Base-by-base conservation (phyloP, 1,140 invertebrate species). In the Lucilia cuprina region DNA sequence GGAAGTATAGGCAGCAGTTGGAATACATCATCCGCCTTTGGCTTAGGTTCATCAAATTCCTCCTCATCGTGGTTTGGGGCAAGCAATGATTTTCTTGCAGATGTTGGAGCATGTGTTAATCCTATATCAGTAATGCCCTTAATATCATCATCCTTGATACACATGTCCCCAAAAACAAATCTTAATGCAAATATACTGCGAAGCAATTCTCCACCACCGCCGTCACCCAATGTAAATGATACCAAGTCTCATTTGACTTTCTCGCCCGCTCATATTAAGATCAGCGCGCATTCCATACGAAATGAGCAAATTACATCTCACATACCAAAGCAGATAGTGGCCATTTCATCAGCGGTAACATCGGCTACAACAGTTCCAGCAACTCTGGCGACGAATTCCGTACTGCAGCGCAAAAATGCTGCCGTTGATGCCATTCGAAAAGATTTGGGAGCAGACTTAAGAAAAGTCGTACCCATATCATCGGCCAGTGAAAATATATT, bases 51-150 rank as follows among this genome's bases (percentile, higher is more conserved):
- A 50, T 93, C 92, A 83, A 91, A 93, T 70, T 94, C 94, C 41
- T 94, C 94, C 85, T 94, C 94, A 88, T 80, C 77, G 9, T 80
- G 77, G 77, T 50, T 80, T 47, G 77, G 77, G 0, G 77, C 77
- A 10, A 50, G 21, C 25, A 91, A 95, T 84, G 96, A 96, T 88
- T 93, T 96, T 85, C 94, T 93, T 87, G 94, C 94, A 1, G 94
- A 94, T 34, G 94, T 96, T 85, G 94, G 94, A 1, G 94, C 95
- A 4, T 94, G 94, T 93, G 95, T 97, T 3, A 96, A 96, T 91
- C 96, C 96, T 1, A 96, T 95, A 86, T 95, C 95, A 35, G 93
- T 94, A 7, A 94, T 94, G 92, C 93, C 94, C 14, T 91, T 93
- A 0, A 89, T 87, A 49, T 88, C 87, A 60, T 86, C 84, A 19